phyloP scores from a whole-genome alignment of 1,140 invertebrate species.

The Trichonephila inaurata region DNA sequence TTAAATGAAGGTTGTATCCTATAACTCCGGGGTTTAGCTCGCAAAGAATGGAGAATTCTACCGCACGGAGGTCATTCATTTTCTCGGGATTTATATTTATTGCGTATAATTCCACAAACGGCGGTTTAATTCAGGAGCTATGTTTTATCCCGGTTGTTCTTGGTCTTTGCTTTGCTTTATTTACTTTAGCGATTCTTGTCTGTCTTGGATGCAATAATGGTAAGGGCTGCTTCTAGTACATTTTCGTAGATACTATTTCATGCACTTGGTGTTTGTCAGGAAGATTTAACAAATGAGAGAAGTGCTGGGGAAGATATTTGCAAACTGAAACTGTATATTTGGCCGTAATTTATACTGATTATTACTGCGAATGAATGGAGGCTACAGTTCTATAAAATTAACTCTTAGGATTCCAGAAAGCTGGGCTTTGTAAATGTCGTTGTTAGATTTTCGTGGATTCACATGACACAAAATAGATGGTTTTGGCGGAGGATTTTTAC shows the following conservation, averaged over 20 bases:
- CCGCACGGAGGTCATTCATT: not conserved
- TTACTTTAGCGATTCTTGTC: not conserved
- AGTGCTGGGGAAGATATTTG: not conserved
- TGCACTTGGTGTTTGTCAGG: not conserved
- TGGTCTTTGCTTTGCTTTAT: not conserved
- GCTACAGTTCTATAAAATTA: too few relatives aligned
- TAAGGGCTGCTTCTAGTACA: not conserved
- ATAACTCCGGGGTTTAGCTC: not conserved
- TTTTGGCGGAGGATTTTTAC: too few relatives aligned
- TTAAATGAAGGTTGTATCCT: not conserved
- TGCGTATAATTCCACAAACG: conserved; percentile 15
- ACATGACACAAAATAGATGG: too few relatives aligned
- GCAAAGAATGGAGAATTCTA: not conserved
- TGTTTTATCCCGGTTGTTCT: not conserved
- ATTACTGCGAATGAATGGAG: too few relatives aligned
- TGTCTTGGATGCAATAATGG: not conserved
- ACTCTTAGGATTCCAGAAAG: too few relatives aligned
- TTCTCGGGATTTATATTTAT: not conserved
- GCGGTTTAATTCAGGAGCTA: conserved; percentile 8
- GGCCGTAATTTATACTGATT: too few relatives aligned
- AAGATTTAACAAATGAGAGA: not conserved
- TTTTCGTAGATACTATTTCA: not conserved
- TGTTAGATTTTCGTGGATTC: too few relatives aligned
- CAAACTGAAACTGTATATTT: too few relatives aligned
- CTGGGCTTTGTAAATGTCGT: too few relatives aligned